Percentiles rank a stretch among this genome's conserved stretches.
These are phyloP conservation scores for Ivindomyrus marchei DNA, from an alignment of 2,113 vertebrate species.

Conservation along the genomic window DNA sequence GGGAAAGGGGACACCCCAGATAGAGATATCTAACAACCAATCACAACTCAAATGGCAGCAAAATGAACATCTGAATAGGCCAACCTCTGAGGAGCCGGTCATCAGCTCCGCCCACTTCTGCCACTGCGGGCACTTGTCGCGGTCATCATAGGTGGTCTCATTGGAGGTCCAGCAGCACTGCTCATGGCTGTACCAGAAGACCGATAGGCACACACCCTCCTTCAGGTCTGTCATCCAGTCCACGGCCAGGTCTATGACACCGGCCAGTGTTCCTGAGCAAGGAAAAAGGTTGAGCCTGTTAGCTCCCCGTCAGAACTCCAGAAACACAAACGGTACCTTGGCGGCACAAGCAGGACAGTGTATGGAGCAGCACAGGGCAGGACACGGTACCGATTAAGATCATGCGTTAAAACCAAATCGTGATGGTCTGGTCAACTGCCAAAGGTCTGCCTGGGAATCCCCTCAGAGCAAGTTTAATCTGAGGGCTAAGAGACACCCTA, in stretches of 20 bases:
- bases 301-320: neutral
- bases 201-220: constrained; percentile 88
- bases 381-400: neutral
- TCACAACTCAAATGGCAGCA: neutral
- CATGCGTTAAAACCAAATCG: neutral
- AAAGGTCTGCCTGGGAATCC: neutral
- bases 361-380: neutral
- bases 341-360: neutral
- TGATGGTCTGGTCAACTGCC: neutral
- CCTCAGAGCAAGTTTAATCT: neutral
- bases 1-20: neutral
- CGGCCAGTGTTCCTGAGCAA: constrained; percentile 80
- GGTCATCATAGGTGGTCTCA: constrained; percentile 89
- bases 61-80: constrained; percentile 11
- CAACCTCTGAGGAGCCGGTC: constrained; percentile 77
- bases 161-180: constrained; percentile 98
- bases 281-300: neutral
- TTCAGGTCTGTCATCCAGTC: constrained; percentile 99
- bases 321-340: neutral
- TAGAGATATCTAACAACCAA: neutral
- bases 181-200: constrained; percentile 95
- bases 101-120: constrained; percentile 96
- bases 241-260: constrained; percentile 92
- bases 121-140: constrained; percentile 96
- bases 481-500: neutral